phyloP scores from a whole-genome alignment of 2,797 vertebrate genomes.

The Sardinella longiceps region DNA sequence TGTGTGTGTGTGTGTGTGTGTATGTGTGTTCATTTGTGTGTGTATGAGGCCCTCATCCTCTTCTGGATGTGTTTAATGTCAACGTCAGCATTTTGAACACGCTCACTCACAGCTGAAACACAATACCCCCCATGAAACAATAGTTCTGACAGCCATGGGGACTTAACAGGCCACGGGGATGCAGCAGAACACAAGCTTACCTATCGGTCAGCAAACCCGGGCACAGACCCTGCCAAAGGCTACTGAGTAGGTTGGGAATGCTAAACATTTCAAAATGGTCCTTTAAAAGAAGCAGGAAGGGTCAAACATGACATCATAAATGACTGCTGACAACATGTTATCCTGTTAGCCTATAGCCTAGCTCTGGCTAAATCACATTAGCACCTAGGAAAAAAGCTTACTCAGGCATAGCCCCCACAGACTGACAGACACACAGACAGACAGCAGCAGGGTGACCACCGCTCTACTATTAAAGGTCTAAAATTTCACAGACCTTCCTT shows the following conservation, averaged over 20 bases:
- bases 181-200: slow-evolving; percentile 22
- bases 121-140: slow-evolving; percentile 70
- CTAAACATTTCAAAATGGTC: background rate
- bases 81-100: slow-evolving; percentile 75
- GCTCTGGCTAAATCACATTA: background rate
- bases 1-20: slow-evolving; percentile 8
- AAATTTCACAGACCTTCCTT: background rate
- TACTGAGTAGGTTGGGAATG: background rate
- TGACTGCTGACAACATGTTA: background rate
- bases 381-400: background rate
- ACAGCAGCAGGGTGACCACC: background rate
- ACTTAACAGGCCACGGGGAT: slow-evolving; percentile 60
- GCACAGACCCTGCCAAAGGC: background rate
- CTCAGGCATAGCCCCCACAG: background rate
- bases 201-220: slow-evolving; percentile 19
- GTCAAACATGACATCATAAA: background rate
- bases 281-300: too few relatives aligned
- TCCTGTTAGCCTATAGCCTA: background rate
- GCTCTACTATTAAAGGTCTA: background rate
- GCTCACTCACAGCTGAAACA: slow-evolving; percentile 63
- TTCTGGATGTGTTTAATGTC: slow-evolving; percentile 58
- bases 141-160: slow-evolving; percentile 58
- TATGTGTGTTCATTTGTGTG: slow-evolving; percentile 19
- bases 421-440: slow-evolving; percentile 4
- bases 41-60: slow-evolving; percentile 29